Percentiles rank a stretch among this genome's conserved stretches.
phyloP scores from a whole-genome alignment of 2,888 invertebrate species.

The Euplagia quadripunctaria region DNA sequence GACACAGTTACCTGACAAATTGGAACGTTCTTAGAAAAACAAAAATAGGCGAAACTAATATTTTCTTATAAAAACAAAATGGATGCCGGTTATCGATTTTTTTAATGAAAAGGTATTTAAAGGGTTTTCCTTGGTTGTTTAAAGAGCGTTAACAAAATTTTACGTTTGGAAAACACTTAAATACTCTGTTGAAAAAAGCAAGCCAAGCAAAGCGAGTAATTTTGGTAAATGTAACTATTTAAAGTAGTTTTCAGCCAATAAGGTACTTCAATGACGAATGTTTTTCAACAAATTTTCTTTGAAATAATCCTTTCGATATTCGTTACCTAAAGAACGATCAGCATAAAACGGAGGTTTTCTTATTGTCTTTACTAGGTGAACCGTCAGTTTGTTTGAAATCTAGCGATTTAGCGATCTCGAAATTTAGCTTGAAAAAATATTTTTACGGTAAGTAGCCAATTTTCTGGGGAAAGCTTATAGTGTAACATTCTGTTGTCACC shows the following conservation, averaged over 20 bases:
- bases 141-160: not conserved
- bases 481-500: too few relatives aligned
- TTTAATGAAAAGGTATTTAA: not conserved
- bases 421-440: not conserved
- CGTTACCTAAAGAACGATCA: too few relatives aligned
- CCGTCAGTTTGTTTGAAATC: too few relatives aligned
- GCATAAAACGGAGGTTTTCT: too few relatives aligned
- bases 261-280: too few relatives aligned
- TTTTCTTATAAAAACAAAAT: not conserved
- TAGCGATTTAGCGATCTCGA: not conserved
- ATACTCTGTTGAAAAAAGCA: not conserved
- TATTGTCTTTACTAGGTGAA: too few relatives aligned
- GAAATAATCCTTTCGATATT: too few relatives aligned
- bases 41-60: not conserved
- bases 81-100: not conserved
- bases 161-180: not conserved
- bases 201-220: not conserved
- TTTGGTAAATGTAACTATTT: too few relatives aligned
- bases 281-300: too few relatives aligned
- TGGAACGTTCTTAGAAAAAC: slow-evolving; percentile 7
- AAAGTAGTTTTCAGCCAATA: not conserved
- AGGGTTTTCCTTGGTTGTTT: not conserved
- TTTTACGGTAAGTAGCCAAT: not conserved
- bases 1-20: slow-evolving; percentile 8
- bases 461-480: too few relatives aligned